Percentiles rank a stretch among this genome's conserved stretches.
These are phyloP conservation scores for Psilopsiagon aymara DNA, from an alignment of 2,113 vertebrate genomes.

Conservation along the genomic window DNA sequence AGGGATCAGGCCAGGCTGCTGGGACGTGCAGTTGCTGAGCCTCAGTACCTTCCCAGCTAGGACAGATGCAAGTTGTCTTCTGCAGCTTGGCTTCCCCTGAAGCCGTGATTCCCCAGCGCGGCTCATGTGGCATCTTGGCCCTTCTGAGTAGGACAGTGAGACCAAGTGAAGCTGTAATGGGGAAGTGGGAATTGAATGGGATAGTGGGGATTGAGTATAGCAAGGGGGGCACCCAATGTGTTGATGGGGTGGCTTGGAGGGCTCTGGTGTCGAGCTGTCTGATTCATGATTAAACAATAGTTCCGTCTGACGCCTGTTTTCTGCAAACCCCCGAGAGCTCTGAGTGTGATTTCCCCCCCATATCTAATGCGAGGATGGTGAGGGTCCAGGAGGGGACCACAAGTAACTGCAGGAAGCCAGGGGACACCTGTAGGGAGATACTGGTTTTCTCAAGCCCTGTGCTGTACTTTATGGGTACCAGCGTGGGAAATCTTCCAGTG, in stretches of 20 bases:
- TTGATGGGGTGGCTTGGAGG: not conserved
- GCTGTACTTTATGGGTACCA: not conserved
- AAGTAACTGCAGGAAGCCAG: not conserved
- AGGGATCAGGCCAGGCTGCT: not conserved
- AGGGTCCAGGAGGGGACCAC: not conserved
- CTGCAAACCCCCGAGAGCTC: not conserved
- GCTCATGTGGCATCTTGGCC: not conserved
- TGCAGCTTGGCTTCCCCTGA: not conserved
- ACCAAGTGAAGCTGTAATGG: not conserved
- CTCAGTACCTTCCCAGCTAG: not conserved
- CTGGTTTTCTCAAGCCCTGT: not conserved
- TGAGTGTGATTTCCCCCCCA: not conserved
- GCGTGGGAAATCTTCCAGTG: not conserved
- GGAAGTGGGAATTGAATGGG: not conserved
- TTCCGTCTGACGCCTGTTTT: not conserved
- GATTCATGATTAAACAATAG: not conserved
- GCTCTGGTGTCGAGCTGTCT: not conserved
- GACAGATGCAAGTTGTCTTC: slow-evolving; percentile 1
- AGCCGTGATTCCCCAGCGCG: not conserved
- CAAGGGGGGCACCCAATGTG: not conserved
- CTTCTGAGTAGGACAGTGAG: not conserved
- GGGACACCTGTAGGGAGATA: not conserved
- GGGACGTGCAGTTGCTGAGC: not conserved
- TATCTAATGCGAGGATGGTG: not conserved
- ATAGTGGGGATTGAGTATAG: not conserved